Percentiles rank a stretch among this genome's conserved stretches.
phyloP scores from a whole-genome alignment of 2,113 vertebrate genomes.

The Anser cygnoides region DNA sequence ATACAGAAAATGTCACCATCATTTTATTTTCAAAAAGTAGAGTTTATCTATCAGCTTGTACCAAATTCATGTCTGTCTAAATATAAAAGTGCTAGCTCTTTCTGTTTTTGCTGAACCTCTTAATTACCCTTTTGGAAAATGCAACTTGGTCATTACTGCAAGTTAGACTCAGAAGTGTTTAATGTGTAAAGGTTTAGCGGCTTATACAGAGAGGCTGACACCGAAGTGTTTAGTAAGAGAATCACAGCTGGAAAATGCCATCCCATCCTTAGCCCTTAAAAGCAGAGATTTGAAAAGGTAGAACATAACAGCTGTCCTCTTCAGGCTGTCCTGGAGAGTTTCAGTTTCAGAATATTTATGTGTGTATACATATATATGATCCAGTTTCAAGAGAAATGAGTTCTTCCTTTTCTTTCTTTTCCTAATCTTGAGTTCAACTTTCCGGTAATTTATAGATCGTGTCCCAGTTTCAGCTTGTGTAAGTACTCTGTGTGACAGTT shows the following conservation, averaged over 20 bases:
- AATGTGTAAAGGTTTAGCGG: not conserved
- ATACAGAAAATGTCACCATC: not conserved
- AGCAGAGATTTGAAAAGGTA: constrained; percentile 12
- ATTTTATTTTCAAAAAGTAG: constrained; percentile 28
- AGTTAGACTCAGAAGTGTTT: not conserved
- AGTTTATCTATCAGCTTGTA: constrained; percentile 13
- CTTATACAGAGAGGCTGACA: not conserved
- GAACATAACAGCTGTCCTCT: constrained; percentile 11
- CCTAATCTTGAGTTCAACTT: constrained; percentile 8
- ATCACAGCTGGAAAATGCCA: constrained; percentile 30
- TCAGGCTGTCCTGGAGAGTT: constrained; percentile 18
- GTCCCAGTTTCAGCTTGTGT: constrained; percentile 26
- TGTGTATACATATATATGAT: constrained; percentile 24
- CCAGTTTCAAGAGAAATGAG: constrained; percentile 2
- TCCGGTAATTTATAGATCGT: constrained; percentile 26
- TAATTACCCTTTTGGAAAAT: constrained; percentile 30
- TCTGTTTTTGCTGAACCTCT: not conserved
- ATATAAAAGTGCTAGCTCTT: not conserved
- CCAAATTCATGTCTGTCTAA: constrained; percentile 1
- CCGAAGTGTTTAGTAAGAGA: not conserved
- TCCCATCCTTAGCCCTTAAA: not conserved
- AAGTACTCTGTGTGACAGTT: constrained; percentile 1
- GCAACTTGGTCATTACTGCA: not conserved
- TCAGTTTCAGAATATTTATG: constrained; percentile 47
- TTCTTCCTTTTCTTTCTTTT: constrained; percentile 10